Evolutionary conservation across 2,888 invertebrate species (phyloP).

Genomic region (Metallyticus violacea): DNA sequence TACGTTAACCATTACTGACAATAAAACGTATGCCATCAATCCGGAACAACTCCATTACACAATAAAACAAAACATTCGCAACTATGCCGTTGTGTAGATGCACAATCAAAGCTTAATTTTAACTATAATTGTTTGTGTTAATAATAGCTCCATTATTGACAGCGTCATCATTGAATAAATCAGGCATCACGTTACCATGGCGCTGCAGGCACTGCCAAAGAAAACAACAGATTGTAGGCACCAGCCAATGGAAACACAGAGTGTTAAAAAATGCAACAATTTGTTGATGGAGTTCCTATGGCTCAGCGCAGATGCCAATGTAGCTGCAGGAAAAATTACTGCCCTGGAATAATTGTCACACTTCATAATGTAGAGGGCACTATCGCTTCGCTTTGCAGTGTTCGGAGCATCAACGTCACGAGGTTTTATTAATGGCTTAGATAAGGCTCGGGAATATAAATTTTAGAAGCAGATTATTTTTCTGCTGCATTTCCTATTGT

Average conservation of each 20-base stretch:
- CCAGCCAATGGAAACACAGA: neutral
- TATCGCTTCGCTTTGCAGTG: neutral
- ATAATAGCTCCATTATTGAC: neutral
- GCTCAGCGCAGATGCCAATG: neutral
- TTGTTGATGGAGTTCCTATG: neutral
- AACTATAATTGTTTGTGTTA: neutral
- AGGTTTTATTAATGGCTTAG: neutral
- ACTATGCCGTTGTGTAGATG: neutral
- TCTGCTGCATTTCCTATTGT: neutral
- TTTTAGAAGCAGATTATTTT: neutral
- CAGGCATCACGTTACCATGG: neutral
- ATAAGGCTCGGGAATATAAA: neutral
- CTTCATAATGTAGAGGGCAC: neutral
- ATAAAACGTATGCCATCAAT: neutral
- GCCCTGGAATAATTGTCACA: neutral
- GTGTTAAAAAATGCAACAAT: neutral
- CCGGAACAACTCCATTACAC: neutral
- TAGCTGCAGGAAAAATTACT: neutral
- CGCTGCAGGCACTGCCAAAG: neutral
- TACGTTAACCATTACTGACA: no score
- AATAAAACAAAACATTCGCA: neutral
- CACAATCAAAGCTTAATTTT: neutral
- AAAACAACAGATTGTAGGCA: neutral
- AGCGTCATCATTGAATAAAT: neutral
- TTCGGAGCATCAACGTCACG: neutral